phyloP scores from a whole-genome alignment of 1,140 invertebrate genomes.

The Ephestia elutella region DNA sequence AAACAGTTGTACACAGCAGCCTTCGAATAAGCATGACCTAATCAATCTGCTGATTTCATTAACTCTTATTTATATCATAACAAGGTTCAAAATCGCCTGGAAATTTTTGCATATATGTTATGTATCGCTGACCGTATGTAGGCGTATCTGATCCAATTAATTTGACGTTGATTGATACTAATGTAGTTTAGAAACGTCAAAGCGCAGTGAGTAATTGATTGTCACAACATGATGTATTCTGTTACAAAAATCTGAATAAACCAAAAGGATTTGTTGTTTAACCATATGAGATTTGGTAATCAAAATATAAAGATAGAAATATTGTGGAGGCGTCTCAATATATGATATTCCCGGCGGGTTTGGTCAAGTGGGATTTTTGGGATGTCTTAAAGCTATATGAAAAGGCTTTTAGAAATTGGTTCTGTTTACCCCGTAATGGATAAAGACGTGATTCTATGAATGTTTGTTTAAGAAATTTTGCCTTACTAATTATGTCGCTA shows the following conservation, averaged over 20 bases:
- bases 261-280: neutral
- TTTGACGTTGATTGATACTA: constrained; percentile 67
- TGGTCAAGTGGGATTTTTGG: too few relatives aligned
- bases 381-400: too few relatives aligned
- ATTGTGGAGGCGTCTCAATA: too few relatives aligned
- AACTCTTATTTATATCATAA: neutral
- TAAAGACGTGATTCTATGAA: too few relatives aligned
- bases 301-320: too few relatives aligned
- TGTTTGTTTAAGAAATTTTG: too few relatives aligned
- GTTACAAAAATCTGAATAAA: constrained; percentile 3
- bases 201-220: constrained; percentile 50
- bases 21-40: neutral
- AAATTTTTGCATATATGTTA: neutral
- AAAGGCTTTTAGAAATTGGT: too few relatives aligned
- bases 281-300: too few relatives aligned
- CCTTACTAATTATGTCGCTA: too few relatives aligned
- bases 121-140: constrained; percentile 24
- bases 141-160: constrained; percentile 64
- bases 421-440: too few relatives aligned
- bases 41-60: neutral
- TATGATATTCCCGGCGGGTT: too few relatives aligned
- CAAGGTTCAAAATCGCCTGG: neutral
- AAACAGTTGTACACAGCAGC: neutral
- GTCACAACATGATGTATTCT: constrained; percentile 45
- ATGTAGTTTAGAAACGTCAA: constrained; percentile 47